A percentile compares a stretch with the other conserved stretches of the same genome.
These are phyloP conservation scores for Pongo abelii DNA, from an alignment of 2,113 vertebrate species.

Conservation along the genomic window DNA sequence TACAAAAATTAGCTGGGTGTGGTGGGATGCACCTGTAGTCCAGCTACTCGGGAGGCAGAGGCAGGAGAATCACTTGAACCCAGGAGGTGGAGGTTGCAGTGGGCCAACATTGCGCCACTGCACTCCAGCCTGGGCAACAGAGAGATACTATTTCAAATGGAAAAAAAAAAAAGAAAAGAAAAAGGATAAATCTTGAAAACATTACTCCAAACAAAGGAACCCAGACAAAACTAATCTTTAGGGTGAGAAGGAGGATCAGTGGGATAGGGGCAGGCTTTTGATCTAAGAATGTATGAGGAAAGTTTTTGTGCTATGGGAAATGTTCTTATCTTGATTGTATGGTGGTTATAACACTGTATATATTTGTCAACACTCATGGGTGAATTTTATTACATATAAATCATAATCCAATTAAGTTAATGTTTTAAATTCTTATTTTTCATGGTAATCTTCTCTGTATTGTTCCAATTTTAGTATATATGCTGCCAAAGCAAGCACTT, in stretches of 20 bases:
- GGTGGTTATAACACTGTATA: neutral
- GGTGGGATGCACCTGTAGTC: no score
- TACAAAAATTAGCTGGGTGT: no score
- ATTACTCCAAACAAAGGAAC: neutral
- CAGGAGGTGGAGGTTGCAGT: no score
- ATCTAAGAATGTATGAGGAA: neutral
- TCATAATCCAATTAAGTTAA: neutral
- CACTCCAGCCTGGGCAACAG: no score
- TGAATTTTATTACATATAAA: neutral
- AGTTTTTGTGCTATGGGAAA: neutral
- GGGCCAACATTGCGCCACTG: no score
- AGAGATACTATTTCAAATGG: no score
- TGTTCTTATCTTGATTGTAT: neutral
- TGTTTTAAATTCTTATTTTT: neutral
- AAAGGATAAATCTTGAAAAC: neutral
- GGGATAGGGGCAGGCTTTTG: neutral
- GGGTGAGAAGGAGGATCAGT: neutral
- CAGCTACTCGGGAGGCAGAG: no score
- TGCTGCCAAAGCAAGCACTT: no score
- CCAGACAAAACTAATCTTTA: neutral
- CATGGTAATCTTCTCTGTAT: no score
- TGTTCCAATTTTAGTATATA: no score
- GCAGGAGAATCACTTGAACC: no score
- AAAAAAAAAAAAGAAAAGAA: no score
- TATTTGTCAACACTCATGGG: neutral